These are phyloP conservation scores for Chelonus insularis DNA, from an alignment of 1,140 invertebrate species.

Conservation along the genomic window DNA sequence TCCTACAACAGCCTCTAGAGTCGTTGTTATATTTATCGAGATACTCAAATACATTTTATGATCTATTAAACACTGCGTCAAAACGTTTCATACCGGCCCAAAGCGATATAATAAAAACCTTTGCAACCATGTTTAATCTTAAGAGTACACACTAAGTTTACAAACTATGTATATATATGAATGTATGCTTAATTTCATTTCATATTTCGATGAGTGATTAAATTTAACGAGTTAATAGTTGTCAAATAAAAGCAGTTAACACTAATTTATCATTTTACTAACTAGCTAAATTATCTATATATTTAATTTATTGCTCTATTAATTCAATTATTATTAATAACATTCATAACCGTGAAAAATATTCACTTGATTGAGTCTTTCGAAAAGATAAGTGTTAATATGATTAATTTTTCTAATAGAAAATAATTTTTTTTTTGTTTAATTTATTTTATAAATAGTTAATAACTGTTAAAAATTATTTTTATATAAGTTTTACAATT, in stretches of 20 bases:
- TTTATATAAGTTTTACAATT: no score
- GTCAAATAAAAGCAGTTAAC: background rate
- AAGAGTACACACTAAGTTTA: conserved; percentile 10
- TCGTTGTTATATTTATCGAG: conserved; percentile 59
- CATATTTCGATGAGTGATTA: background rate
- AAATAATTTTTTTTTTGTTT: no score
- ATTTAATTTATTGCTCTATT: no score
- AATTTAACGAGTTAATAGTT: background rate
- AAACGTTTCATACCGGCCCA: conserved; percentile 43
- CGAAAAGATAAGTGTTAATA: no score
- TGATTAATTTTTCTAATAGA: no score
- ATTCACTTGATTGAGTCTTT: no score
- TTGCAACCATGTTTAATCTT: conserved; percentile 28
- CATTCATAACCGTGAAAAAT: no score
- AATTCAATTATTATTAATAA: no score
- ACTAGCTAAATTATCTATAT: background rate
- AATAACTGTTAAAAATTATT: no score
- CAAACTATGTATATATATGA: no score
- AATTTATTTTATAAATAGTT: no score
- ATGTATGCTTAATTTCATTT: background rate
- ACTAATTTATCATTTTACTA: background rate
- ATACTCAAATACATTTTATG: conserved; percentile 58
- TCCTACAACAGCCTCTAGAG: conserved; percentile 42
- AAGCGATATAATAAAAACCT: conserved; percentile 30
- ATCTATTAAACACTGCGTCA: conserved; percentile 58